Conservation (phyloP, 2,888 invertebrate species). For the Mellilla xanthometata region DNA sequence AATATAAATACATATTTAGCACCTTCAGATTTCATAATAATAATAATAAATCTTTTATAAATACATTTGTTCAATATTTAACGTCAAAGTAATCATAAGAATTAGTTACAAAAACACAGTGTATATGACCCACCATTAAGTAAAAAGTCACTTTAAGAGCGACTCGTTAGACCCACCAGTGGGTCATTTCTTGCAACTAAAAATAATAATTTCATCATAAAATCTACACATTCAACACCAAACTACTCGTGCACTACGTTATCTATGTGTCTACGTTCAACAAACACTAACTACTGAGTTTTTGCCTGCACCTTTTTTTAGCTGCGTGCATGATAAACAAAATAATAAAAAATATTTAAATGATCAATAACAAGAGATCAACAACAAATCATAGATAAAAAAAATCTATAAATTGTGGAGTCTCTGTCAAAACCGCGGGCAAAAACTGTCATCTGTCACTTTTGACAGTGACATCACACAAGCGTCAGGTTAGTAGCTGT, state of each 20-base stretch:
- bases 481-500: conserved; percentile 22
- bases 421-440: background rate
- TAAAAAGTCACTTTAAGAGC: too few species aligned
- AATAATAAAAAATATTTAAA: background rate
- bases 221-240: conserved; percentile 8
- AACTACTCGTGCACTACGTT: conserved; percentile 9
- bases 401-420: too few species aligned
- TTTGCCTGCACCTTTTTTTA: conserved; percentile 8
- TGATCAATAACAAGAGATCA: background rate
- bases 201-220: background rate
- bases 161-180: too few species aligned
- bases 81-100: conserved; percentile 18
- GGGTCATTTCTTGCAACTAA: too few species aligned
- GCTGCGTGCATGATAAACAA: background rate
- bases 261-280: conserved; percentile 4
- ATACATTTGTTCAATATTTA: conserved; percentile 1
- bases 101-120: conserved; percentile 11
- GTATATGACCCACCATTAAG: background rate
- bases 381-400: conserved; percentile 1
- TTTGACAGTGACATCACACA: conserved; percentile 28
- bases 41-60: conserved; percentile 19
- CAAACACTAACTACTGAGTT: conserved; percentile 10
- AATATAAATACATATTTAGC: conserved; percentile 30
- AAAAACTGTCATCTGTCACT: conserved; percentile 23
- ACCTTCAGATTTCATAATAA: conserved; percentile 30